phyloP scores from a whole-genome alignment of 2,113 vertebrate genomes.

The Dissostichus mawsoni region DNA sequence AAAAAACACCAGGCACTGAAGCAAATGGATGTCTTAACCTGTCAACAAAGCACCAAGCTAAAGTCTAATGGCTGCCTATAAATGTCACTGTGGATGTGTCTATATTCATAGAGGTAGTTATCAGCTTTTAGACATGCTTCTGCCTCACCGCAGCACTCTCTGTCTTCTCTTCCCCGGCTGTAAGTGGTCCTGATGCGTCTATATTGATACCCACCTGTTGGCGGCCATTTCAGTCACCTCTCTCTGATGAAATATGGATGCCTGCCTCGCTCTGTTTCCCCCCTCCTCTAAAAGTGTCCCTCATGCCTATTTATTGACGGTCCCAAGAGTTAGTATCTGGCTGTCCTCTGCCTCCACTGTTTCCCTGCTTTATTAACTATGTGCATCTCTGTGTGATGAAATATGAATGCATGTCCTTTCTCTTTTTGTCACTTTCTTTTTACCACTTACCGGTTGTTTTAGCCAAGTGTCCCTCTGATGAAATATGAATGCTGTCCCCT shows the following conservation, averaged over 20 bases:
- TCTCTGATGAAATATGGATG: constrained; percentile 73
- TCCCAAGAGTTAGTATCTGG: constrained; percentile 42
- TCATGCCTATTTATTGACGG: constrained; percentile 64
- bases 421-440: constrained; percentile 39
- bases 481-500: constrained; percentile 75
- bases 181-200: constrained; percentile 66
- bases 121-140: constrained; percentile 65
- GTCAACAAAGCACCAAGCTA: constrained; percentile 38
- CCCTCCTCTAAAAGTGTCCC: constrained; percentile 59
- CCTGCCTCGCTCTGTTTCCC: constrained; percentile 9
- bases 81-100: constrained; percentile 54
- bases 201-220: constrained; percentile 71
- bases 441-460: constrained; percentile 63
- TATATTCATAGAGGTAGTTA: constrained; percentile 71
- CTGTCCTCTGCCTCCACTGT: constrained; percentile 38
- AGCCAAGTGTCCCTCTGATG: constrained; percentile 58
- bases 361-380: constrained; percentile 62
- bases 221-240: constrained; percentile 53
- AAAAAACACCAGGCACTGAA: constrained; percentile 14
- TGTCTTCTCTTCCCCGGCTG: not conserved
- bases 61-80: constrained; percentile 63
- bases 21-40: constrained; percentile 58
- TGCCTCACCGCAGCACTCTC: constrained; percentile 38
- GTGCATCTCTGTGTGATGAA: constrained; percentile 60
- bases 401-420: constrained; percentile 73